Conservation (phyloP, 2,113 vertebrate species). For the Erpornis zantholeuca region DNA sequence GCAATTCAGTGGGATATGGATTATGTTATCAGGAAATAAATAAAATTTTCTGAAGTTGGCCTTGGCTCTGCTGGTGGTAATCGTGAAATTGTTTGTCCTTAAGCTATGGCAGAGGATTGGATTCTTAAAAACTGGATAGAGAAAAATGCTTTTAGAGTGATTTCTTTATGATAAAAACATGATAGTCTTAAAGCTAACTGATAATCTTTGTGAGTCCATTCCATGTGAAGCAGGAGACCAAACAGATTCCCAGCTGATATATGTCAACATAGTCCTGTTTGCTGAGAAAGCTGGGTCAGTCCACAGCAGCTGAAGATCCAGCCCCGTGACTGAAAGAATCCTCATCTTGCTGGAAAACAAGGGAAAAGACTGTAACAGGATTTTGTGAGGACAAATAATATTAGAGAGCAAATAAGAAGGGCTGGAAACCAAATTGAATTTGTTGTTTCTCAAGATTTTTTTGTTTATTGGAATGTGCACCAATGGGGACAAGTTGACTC, state of each 20-base stretch:
- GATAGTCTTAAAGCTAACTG: slow-evolving; percentile 59
- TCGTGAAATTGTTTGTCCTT: slow-evolving; percentile 68
- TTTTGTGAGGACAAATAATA: slow-evolving; percentile 29
- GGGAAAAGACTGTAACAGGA: slow-evolving; percentile 36
- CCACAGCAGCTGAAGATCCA: neutral
- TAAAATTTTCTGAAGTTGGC: slow-evolving; percentile 61
- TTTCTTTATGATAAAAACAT: slow-evolving; percentile 64
- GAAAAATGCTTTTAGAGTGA: slow-evolving; percentile 74
- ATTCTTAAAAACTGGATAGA: slow-evolving; percentile 60
- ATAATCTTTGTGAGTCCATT: neutral
- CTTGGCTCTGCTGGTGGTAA: slow-evolving; percentile 44
- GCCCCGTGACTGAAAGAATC: neutral
- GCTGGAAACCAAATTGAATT: neutral
- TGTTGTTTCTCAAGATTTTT: neutral
- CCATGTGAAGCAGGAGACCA: neutral
- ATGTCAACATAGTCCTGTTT: neutral
- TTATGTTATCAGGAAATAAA: slow-evolving; percentile 74
- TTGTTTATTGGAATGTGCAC: neutral
- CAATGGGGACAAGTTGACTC: neutral
- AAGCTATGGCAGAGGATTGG: slow-evolving; percentile 72
- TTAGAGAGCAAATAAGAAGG: slow-evolving; percentile 9
- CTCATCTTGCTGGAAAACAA: slow-evolving; percentile 32
- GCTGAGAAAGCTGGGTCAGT: slow-evolving; percentile 9
- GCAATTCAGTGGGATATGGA: slow-evolving; percentile 60
- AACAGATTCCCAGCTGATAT: neutral